phyloP scores from a whole-genome alignment of 2,797 vertebrate genomes.

The Lagocephalus sceleratus region DNA sequence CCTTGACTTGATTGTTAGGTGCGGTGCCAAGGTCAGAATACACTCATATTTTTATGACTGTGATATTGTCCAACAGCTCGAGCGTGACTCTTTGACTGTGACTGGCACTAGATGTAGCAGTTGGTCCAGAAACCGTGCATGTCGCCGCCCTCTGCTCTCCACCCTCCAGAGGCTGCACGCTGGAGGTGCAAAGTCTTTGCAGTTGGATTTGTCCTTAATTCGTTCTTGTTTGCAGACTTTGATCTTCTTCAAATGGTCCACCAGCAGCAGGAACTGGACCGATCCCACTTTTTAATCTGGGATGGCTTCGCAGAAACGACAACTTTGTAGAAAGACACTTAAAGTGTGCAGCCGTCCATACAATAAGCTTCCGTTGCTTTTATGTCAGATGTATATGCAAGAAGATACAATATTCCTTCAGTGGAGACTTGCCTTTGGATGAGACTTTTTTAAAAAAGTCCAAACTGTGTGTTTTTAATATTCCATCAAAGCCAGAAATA shows the following conservation, averaged over 20 bases:
- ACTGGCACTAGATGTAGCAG: constrained; percentile 64
- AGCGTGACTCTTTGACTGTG: constrained; percentile 34
- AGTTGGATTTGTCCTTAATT: no score
- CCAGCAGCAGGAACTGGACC: no score
- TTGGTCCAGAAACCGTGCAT: constrained; percentile 43
- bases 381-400: no score
- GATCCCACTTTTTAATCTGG: neutral
- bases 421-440: constrained; percentile 9
- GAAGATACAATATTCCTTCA: neutral
- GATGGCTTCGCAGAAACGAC: no score
- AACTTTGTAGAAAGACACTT: no score
- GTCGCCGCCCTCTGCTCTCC: constrained; percentile 46
- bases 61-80: constrained; percentile 57
- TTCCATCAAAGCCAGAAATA: constrained; percentile 51
- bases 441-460: constrained; percentile 17
- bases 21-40: constrained; percentile 80
- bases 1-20: constrained; percentile 86
- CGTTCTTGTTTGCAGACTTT: no score
- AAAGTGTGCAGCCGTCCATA: neutral
- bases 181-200: neutral
- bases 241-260: no score
- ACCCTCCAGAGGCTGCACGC: constrained; percentile 34
- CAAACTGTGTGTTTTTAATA: constrained; percentile 46
- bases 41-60: constrained; percentile 80
- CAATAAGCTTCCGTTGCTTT: neutral